These are phyloP conservation scores for Amphiura filiformis DNA, from an alignment of 35 echinoderm and acorn worm genomes.

Conservation along the genomic window DNA sequence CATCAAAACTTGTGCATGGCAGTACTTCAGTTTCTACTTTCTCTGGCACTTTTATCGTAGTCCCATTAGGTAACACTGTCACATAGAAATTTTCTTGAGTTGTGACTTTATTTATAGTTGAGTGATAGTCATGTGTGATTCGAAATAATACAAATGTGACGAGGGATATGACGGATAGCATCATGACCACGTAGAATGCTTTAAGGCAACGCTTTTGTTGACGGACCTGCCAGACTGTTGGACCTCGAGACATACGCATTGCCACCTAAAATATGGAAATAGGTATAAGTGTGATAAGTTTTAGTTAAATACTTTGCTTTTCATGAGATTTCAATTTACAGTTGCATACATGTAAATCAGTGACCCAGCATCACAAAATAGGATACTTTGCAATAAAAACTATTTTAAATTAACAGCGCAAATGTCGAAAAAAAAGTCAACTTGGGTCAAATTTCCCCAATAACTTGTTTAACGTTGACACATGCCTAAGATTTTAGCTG, in stretches of 20 bases:
- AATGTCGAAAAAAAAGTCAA: no score
- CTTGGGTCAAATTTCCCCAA: no score
- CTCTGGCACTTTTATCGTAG: neutral
- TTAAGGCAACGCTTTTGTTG: constrained; percentile 53
- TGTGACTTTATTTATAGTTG: neutral
- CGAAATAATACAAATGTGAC: constrained; percentile 67
- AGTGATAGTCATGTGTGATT: constrained; percentile 41
- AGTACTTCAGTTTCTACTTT: constrained; percentile 14
- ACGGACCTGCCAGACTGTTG: constrained; percentile 30
- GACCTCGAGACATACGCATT: neutral
- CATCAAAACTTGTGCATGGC: constrained; percentile 61
- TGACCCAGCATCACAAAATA: no score
- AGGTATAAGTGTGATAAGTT: no score
- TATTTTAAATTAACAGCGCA: no score
- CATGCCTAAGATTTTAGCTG: no score
- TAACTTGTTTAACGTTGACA: no score
- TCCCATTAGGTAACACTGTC: neutral
- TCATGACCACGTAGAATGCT: constrained; percentile 55
- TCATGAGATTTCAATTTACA: no score
- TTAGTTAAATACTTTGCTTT: no score
- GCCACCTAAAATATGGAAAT: no score
- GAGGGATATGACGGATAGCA: constrained; percentile 27
- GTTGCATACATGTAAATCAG: no score
- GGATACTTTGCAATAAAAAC: no score
- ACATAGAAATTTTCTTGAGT: neutral